Evolutionary conservation across 1,140 invertebrate species (phyloP).

Genomic region (Leptinotarsa texana): DNA sequence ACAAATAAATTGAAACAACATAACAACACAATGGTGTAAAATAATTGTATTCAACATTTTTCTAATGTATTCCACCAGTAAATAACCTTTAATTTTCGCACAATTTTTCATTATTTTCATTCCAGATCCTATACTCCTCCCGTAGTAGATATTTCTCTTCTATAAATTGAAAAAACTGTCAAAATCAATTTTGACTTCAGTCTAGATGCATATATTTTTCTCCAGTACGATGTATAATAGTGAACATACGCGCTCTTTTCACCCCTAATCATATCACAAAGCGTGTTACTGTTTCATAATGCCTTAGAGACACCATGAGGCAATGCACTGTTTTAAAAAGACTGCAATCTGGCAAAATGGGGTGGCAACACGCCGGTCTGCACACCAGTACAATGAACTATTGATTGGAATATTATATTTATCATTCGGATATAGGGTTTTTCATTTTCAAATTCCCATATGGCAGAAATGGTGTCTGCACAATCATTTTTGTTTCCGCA

Average conservation of each 20-base stretch:
- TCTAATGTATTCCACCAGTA: too few relatives aligned
- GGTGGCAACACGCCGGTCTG: neutral
- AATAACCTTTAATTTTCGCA: too few relatives aligned
- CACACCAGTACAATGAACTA: neutral
- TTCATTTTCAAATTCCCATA: neutral
- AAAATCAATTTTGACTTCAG: too few relatives aligned
- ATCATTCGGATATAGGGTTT: neutral
- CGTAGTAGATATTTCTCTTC: too few relatives aligned
- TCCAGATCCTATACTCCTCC: too few relatives aligned
- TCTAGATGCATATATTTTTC: too few relatives aligned
- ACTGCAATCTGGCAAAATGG: neutral
- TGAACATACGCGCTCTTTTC: neutral
- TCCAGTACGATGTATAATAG: too few relatives aligned
- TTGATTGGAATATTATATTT: slow-evolving; percentile 1
- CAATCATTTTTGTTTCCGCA: neutral
- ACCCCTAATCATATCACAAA: neutral
- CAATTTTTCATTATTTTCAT: too few relatives aligned
- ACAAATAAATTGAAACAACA: too few relatives aligned
- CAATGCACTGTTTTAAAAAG: neutral
- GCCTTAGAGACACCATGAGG: slow-evolving; percentile 1
- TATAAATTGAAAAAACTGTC: too few relatives aligned
- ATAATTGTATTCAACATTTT: too few relatives aligned
- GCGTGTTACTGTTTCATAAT: slow-evolving; percentile 8
- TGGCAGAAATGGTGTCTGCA: neutral
- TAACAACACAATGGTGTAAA: too few relatives aligned